These are phyloP conservation scores for Formicarius rufipectus DNA, from an alignment of 2,113 vertebrate species.

Conservation along the genomic window DNA sequence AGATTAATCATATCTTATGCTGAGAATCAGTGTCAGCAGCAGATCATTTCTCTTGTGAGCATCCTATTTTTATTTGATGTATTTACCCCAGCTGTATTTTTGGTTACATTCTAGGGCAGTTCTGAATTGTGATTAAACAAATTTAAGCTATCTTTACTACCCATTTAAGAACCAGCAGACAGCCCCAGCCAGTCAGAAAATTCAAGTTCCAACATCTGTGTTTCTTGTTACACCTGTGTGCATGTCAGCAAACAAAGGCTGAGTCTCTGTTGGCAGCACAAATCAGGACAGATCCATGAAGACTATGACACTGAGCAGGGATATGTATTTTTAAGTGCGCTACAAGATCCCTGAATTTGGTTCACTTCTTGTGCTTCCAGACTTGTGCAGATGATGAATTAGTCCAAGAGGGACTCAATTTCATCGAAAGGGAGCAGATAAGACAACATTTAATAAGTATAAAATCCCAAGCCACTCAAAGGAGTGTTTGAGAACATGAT, in stretches of 20 bases:
- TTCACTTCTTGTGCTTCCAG: neutral
- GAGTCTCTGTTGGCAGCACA: neutral
- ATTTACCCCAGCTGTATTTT: conserved; percentile 30
- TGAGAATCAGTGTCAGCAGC: neutral
- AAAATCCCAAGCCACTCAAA: neutral
- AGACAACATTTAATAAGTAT: neutral
- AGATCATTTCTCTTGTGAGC: neutral
- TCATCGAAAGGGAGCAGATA: neutral
- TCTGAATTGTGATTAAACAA: neutral
- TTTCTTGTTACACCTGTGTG: neutral
- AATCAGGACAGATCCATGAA: neutral
- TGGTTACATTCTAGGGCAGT: neutral
- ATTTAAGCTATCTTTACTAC: neutral
- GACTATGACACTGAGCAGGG: neutral
- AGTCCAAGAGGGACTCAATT: neutral
- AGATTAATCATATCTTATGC: neutral
- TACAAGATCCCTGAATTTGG: neutral
- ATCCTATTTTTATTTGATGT: neutral
- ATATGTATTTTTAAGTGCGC: neutral
- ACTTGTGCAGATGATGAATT: neutral
- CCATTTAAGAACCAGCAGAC: neutral
- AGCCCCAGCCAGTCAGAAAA: neutral
- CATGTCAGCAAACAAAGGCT: neutral
- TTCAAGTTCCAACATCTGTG: neutral
- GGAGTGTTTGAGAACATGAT: neutral